Evolutionary conservation across 2,888 invertebrate genomes (phyloP).

Genomic region (Prosapia bicincta): DNA sequence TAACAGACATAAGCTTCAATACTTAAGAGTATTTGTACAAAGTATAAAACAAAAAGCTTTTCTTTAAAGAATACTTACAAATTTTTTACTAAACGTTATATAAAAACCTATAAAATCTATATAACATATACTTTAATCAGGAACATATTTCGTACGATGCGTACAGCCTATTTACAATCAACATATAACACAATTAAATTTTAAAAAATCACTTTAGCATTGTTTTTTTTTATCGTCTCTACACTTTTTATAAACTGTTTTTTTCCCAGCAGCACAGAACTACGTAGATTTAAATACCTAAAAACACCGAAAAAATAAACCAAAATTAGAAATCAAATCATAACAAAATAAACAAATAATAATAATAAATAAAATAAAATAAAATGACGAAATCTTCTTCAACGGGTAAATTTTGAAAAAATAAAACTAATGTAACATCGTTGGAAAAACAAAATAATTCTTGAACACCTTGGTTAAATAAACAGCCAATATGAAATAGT

Average conservation of each 20-base stretch:
- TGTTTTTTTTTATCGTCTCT: conserved; percentile 1
- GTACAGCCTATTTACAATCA: not conserved
- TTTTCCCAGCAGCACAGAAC: conserved; percentile 4
- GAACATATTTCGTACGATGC: not conserved
- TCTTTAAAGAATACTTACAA: not conserved
- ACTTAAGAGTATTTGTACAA: not conserved
- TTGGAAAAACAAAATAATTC: too few species aligned
- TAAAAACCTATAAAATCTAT: conserved; percentile 3
- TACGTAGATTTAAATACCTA: conserved; percentile 26
- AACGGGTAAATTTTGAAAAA: too few species aligned
- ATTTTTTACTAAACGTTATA: not conserved
- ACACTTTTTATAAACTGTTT: not conserved
- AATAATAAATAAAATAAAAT: conserved; percentile 12
- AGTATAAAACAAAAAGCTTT: conserved; percentile 10
- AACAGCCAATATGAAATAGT: too few species aligned
- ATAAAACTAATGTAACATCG: too few species aligned
- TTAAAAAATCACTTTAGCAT: not conserved
- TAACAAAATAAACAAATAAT: conserved; percentile 13
- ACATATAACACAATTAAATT: not conserved
- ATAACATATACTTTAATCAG: conserved; percentile 4
- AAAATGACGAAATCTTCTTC: not conserved
- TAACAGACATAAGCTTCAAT: not conserved
- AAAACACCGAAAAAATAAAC: conserved; percentile 29
- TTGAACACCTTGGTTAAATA: too few species aligned
- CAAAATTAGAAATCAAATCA: conserved; percentile 24